Percentiles rank a stretch among this genome's conserved stretches.
phyloP scores from a whole-genome alignment of 2,797 vertebrate species.

The Calcarius lapponicus region DNA sequence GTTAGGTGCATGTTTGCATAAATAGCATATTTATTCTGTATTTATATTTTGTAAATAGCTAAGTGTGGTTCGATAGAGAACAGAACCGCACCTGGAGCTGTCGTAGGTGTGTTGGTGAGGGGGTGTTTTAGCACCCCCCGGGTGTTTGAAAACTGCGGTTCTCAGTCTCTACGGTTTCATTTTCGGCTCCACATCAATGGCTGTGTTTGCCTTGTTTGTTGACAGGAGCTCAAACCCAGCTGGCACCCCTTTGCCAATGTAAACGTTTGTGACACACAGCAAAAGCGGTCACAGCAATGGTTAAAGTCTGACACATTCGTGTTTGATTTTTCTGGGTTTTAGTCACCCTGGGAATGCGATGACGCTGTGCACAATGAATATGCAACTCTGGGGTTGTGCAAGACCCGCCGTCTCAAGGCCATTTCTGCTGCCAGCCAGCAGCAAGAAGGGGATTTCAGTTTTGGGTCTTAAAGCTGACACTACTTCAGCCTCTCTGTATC shows the following conservation, averaged over 20 bases:
- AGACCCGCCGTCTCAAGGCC: neutral
- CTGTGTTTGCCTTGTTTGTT: neutral
- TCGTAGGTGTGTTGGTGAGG: neutral
- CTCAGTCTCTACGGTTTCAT: accelerated
- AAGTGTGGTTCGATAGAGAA: accelerated
- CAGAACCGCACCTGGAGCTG: accelerated
- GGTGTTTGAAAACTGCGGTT: neutral
- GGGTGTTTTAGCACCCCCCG: neutral
- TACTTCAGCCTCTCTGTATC: neutral
- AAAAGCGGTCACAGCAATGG: neutral
- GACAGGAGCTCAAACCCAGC: neutral
- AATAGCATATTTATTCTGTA: accelerated
- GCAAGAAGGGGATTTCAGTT: neutral
- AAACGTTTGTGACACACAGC: accelerated
- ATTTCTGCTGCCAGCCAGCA: neutral
- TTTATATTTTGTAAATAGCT: neutral
- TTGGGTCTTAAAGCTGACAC: neutral
- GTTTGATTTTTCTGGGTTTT: neutral
- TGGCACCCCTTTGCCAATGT: accelerated
- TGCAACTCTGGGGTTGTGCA: neutral
- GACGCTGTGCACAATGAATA: accelerated
- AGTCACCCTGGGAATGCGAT: neutral
- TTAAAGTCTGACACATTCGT: accelerated
- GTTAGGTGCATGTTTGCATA: accelerated
- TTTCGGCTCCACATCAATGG: neutral